Conservation (phyloP, 1,140 invertebrate genomes). For the Bemisia tabaci region DNA sequence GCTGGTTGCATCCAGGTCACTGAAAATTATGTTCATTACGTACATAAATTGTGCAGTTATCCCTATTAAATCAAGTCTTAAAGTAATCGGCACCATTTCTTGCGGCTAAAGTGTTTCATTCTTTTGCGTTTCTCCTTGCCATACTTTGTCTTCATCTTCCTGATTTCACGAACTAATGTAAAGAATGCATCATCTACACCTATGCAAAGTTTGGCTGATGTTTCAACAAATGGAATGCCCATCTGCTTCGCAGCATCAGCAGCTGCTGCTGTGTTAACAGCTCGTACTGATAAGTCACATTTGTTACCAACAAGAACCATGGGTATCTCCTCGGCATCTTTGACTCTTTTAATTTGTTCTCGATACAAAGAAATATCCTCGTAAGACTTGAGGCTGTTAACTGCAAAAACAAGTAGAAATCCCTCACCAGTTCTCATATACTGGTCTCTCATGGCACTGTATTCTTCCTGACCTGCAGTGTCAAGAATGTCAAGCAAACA, state of each 20-base stretch:
- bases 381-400: slow-evolving; percentile 62
- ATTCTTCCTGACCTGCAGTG: slow-evolving; percentile 90
- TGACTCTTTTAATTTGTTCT: slow-evolving; percentile 90
- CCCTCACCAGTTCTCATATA: slow-evolving; percentile 97
- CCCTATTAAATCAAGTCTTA: too few relatives aligned
- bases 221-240: slow-evolving; percentile 96
- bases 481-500: slow-evolving; percentile 96
- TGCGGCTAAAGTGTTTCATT: neutral
- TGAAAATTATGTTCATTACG: too few relatives aligned
- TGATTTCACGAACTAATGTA: slow-evolving; percentile 90
- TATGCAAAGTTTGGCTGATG: slow-evolving; percentile 94
- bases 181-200: slow-evolving; percentile 99
- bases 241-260: slow-evolving; percentile 82
- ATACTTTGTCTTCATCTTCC: slow-evolving; percentile 12
- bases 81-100: neutral
- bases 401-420: slow-evolving; percentile 68
- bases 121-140: neutral
- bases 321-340: slow-evolving; percentile 93
- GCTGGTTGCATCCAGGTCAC: too few relatives aligned
- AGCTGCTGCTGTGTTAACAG: slow-evolving; percentile 59
- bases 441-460: slow-evolving; percentile 92
- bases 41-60: too few relatives aligned
- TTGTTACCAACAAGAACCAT: slow-evolving; percentile 98
- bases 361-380: slow-evolving; percentile 72
- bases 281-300: slow-evolving; percentile 78